These are phyloP conservation scores for Copidosoma aretas DNA, from an alignment of 2,888 invertebrate species.

Conservation along the genomic window DNA sequence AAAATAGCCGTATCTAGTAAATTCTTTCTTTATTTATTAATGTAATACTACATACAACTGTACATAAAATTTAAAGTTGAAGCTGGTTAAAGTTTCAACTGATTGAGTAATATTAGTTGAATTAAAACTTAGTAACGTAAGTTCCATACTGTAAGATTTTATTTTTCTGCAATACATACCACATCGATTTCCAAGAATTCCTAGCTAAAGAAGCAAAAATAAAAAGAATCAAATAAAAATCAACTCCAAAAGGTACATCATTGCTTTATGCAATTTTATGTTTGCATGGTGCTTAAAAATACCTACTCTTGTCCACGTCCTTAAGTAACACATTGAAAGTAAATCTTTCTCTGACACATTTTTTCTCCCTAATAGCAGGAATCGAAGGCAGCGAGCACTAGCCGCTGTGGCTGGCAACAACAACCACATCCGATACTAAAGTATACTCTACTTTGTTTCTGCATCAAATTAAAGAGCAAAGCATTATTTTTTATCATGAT, in stretches of 20 bases:
- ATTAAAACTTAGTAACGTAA: too few species aligned
- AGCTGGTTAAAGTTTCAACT: too few species aligned
- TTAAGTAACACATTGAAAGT: too few species aligned
- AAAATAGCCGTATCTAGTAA: too few species aligned
- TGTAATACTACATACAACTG: too few species aligned
- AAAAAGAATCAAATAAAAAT: neutral
- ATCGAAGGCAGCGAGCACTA: constrained; percentile 58
- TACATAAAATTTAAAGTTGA: too few species aligned
- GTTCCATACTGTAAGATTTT: constrained; percentile 2
- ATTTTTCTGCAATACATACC: neutral
- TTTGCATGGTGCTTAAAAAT: constrained; percentile 28
- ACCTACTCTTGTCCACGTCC: too few species aligned
- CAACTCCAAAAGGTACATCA: neutral
- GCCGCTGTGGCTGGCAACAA: constrained; percentile 57
- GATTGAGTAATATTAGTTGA: too few species aligned
- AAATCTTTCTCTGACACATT: too few species aligned
- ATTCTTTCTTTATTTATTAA: too few species aligned
- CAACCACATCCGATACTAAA: constrained; percentile 61
- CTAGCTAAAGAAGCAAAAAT: neutral
- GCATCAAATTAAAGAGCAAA: constrained; percentile 6
- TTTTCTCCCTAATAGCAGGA: constrained; percentile 54
- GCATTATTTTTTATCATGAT: neutral
- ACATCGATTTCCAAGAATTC: neutral
- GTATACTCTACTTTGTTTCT: constrained; percentile 14
- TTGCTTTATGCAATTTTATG: constrained; percentile 14